phyloP scores from a whole-genome alignment of 2,888 invertebrate genomes.

The Eumerus sabulonum region DNA sequence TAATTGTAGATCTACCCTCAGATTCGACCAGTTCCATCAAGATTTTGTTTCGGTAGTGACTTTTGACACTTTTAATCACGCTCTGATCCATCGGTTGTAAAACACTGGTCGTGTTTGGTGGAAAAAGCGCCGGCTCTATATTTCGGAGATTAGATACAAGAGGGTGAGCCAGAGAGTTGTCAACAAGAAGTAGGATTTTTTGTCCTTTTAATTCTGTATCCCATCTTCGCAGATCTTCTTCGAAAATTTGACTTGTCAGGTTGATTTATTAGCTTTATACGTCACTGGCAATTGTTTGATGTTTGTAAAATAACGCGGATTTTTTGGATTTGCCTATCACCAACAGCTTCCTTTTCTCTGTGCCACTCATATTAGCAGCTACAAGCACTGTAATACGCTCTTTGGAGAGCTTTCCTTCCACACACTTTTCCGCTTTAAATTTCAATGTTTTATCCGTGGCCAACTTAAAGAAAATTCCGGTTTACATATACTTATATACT shows the following conservation, averaged over 20 bases:
- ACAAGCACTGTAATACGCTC: background rate
- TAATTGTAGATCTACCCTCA: too few relatives aligned
- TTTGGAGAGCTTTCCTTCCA: background rate
- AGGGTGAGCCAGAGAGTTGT: conserved; percentile 6
- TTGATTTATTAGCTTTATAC: conserved; percentile 6
- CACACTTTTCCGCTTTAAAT: background rate
- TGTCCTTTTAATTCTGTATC: conserved; percentile 10
- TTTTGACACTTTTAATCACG: conserved; percentile 12
- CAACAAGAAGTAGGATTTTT: conserved; percentile 8
- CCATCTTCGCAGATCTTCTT: conserved; percentile 4
- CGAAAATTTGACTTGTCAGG: conserved; percentile 5
- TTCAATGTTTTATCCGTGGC: background rate
- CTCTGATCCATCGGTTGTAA: conserved; percentile 13
- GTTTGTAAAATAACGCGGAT: too few relatives aligned
- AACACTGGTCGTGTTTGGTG: conserved; percentile 10
- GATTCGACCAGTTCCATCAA: too few relatives aligned
- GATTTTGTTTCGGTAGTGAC: conserved; percentile 9
- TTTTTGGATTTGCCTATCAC: too few relatives aligned
- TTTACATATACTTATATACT: background rate
- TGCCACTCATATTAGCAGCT: conserved; percentile 5
- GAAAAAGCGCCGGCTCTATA: conserved; percentile 7
- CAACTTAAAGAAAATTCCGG: background rate
- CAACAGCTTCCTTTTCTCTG: conserved; percentile 3
- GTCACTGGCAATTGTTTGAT: too few relatives aligned
- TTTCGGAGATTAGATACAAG: conserved; percentile 16